A percentile compares a stretch with the other conserved stretches of the same genome.
Evolutionary conservation across 2,797 vertebrate genomes (phyloP).

Genomic region (Tiaroga cobitis): DNA sequence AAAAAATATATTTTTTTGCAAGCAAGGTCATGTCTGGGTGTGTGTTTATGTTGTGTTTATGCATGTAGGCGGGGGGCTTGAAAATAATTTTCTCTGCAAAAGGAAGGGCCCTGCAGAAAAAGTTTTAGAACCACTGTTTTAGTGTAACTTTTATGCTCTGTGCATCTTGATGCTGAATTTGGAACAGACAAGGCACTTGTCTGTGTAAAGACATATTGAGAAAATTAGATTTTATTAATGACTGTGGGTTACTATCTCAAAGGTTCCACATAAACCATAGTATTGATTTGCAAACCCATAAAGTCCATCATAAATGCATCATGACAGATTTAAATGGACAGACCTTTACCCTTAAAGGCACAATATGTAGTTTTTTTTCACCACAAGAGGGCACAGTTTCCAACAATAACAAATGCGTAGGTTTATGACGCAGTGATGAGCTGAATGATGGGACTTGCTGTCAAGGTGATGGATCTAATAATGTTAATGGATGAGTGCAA

Average conservation of each 20-base stretch:
- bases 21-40: no score
- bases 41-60: not conserved
- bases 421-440: no score
- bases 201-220: slow-evolving; percentile 2
- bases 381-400: no score
- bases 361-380: no score
- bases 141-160: not conserved
- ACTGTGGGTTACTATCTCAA: not conserved
- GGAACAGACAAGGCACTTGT: not conserved
- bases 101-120: not conserved
- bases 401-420: no score
- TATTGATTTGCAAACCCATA: slow-evolving; percentile 28
- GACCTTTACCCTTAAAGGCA: no score
- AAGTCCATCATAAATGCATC: slow-evolving; percentile 1
- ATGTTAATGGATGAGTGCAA: no score
- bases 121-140: not conserved
- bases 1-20: no score
- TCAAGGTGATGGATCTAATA: no score
- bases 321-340: not conserved
- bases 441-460: no score
- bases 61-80: no score
- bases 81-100: not conserved
- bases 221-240: slow-evolving; percentile 3
- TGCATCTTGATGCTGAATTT: not conserved
- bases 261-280: not conserved